A percentile compares a stretch with the other conserved stretches of the same genome.
Evolutionary conservation across 2,797 vertebrate species (phyloP).

Genomic region (Catamblyrhynchus diadema): DNA sequence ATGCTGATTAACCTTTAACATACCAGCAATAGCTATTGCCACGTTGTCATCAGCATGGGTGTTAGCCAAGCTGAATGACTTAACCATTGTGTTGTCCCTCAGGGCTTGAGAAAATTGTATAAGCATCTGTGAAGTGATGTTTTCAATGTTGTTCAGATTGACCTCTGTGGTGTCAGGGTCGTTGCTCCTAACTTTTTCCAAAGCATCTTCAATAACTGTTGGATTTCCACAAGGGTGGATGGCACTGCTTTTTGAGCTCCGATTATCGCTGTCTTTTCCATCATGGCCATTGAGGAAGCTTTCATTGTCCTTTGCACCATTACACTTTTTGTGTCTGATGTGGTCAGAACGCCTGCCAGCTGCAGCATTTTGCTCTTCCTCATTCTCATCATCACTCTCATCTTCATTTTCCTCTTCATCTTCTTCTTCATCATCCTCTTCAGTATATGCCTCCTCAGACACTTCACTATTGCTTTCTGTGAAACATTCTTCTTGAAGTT

Average conservation of each 20-base stretch:
- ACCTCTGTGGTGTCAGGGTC: slow-evolving; percentile 88
- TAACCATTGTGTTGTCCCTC: slow-evolving; percentile 85
- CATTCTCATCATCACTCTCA: slow-evolving; percentile 32
- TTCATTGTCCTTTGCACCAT: slow-evolving; percentile 55
- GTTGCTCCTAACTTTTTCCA: slow-evolving; percentile 84
- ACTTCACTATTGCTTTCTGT: slow-evolving; percentile 80
- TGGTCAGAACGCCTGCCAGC: slow-evolving; percentile 38
- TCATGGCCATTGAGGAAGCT: slow-evolving; percentile 67
- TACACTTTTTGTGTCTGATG: slow-evolving; percentile 62
- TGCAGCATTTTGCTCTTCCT: slow-evolving; percentile 54
- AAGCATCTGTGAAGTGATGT: slow-evolving; percentile 86
- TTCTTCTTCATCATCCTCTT: slow-evolving; percentile 71
- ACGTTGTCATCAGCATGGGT: slow-evolving; percentile 89
- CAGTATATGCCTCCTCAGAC: slow-evolving; percentile 70
- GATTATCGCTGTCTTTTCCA: slow-evolving; percentile 63
- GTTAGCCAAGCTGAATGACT: slow-evolving; percentile 89
- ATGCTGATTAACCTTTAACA: slow-evolving; percentile 86
- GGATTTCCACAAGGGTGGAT: slow-evolving; percentile 85
- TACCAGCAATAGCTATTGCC: slow-evolving; percentile 87
- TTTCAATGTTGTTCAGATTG: slow-evolving; percentile 96
- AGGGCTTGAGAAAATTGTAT: slow-evolving; percentile 88
- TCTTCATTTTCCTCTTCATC: slow-evolving; percentile 53
- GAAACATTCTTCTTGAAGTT: slow-evolving; percentile 80
- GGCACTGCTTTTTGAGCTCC: slow-evolving; percentile 42
- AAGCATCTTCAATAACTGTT: slow-evolving; percentile 88